Evolutionary conservation across 2,797 vertebrate species (phyloP).

Genomic region (Emys orbicularis): DNA sequence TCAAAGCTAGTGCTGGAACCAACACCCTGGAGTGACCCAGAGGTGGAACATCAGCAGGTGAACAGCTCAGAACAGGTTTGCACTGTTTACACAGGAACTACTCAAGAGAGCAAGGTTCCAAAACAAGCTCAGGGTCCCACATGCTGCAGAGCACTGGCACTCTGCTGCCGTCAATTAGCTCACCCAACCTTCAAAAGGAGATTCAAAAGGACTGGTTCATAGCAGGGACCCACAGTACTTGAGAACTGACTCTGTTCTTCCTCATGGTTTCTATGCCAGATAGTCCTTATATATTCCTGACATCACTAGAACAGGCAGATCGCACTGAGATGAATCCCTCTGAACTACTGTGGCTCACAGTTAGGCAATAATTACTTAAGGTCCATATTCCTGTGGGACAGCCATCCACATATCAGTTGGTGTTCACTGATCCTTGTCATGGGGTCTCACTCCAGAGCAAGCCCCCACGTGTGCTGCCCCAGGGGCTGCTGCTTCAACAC

Average conservation of each 20-base stretch:
- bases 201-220: neutral
- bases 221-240: neutral
- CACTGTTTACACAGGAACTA: neutral
- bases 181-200: neutral
- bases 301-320: neutral
- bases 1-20: neutral
- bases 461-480: neutral
- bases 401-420: neutral
- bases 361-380: conserved; percentile 11
- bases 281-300: neutral
- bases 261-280: neutral
- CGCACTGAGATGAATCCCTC: neutral
- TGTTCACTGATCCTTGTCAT: neutral
- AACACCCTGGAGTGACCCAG: neutral
- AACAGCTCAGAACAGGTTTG: neutral
- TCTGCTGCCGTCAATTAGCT: neutral
- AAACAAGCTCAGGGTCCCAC: neutral
- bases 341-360: neutral
- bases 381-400: neutral
- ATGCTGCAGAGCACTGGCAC: neutral
- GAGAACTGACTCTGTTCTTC: neutral
- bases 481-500: neutral
- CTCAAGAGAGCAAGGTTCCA: neutral
- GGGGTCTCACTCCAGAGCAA: neutral
- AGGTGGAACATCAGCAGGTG: neutral